Conservation (phyloP, 1,140 invertebrate species). For the Thaumetopoea pityocampa region DNA sequence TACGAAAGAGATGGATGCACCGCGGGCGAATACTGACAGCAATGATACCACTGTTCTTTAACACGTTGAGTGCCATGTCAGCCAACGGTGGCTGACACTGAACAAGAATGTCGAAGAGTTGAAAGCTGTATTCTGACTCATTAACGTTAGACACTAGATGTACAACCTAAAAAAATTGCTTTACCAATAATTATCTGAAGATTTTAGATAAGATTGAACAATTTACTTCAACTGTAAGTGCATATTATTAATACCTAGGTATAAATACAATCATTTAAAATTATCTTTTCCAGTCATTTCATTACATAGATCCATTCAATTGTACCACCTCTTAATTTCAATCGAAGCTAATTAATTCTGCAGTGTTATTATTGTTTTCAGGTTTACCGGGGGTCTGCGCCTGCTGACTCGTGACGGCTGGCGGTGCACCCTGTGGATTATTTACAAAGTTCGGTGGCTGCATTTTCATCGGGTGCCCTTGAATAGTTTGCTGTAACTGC, state of each 20-base stretch:
- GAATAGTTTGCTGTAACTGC: constrained; percentile 16
- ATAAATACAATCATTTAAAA: constrained; percentile 20
- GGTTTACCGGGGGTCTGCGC: constrained; percentile 48
- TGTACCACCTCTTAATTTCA: constrained; percentile 47
- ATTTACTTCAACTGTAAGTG: too few relatives aligned
- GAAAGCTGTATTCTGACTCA: too few relatives aligned
- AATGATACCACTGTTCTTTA: too few relatives aligned
- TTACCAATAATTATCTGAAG: too few relatives aligned
- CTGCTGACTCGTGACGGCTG: constrained; percentile 49
- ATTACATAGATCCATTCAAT: constrained; percentile 23
- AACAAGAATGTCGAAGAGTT: too few relatives aligned
- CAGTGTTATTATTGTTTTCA: constrained; percentile 77
- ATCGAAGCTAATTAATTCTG: constrained; percentile 85
- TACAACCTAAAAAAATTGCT: too few relatives aligned
- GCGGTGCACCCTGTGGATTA: constrained; percentile 29
- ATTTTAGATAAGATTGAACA: too few relatives aligned
- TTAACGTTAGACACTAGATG: too few relatives aligned
- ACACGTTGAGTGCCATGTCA: too few relatives aligned
- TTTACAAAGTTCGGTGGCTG: constrained; percentile 53
- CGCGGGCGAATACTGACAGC: too few relatives aligned
- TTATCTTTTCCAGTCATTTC: constrained; percentile 22
- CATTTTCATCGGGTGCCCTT: constrained; percentile 36
- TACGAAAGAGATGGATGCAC: too few relatives aligned
- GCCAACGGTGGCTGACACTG: too few relatives aligned
- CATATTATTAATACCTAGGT: constrained; percentile 22